Evolutionary conservation across 2,888 invertebrate species (phyloP).

Genomic region (Zele albiditarsus): DNA sequence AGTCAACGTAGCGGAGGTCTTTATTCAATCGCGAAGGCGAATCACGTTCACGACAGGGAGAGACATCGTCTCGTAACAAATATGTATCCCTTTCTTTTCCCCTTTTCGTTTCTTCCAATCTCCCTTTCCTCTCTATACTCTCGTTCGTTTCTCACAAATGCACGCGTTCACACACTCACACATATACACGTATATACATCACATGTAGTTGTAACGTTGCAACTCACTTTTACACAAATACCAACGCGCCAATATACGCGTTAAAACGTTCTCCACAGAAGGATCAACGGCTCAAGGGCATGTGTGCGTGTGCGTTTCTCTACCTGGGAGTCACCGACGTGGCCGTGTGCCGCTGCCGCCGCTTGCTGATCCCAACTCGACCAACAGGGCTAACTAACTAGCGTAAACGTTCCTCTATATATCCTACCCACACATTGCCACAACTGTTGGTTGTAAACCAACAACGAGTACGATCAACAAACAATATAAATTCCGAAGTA

Average conservation of each 20-base stretch:
- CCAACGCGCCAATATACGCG: slow-evolving; percentile 22
- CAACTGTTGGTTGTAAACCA: slow-evolving; percentile 41
- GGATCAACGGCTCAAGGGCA: slow-evolving; percentile 41
- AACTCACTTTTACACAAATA: slow-evolving; percentile 27
- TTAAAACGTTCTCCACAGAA: slow-evolving; percentile 32
- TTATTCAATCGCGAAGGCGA: slow-evolving; percentile 70
- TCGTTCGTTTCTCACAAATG: slow-evolving; percentile 22
- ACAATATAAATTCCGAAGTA: background rate
- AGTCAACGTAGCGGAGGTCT: slow-evolving; percentile 67
- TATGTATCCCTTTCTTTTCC: slow-evolving; percentile 59
- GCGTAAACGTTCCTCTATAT: slow-evolving; percentile 59
- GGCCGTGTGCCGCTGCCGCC: slow-evolving; percentile 3
- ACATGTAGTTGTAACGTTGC: slow-evolving; percentile 24
- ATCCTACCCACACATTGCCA: slow-evolving; percentile 50
- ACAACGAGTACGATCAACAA: slow-evolving; percentile 48
- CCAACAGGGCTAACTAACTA: slow-evolving; percentile 63
- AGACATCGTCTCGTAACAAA: slow-evolving; percentile 70
- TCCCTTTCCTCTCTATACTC: slow-evolving; percentile 32
- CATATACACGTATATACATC: background rate
- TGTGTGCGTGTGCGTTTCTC: slow-evolving; percentile 49
- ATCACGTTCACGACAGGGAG: slow-evolving; percentile 68
- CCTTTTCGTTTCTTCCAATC: slow-evolving; percentile 31
- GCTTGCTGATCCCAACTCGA: slow-evolving; percentile 49
- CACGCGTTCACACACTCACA: slow-evolving; percentile 17
- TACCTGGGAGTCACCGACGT: slow-evolving; percentile 45